Evolutionary conservation across 2,888 invertebrate genomes (phyloP).

Genomic region (Biston betularia): DNA sequence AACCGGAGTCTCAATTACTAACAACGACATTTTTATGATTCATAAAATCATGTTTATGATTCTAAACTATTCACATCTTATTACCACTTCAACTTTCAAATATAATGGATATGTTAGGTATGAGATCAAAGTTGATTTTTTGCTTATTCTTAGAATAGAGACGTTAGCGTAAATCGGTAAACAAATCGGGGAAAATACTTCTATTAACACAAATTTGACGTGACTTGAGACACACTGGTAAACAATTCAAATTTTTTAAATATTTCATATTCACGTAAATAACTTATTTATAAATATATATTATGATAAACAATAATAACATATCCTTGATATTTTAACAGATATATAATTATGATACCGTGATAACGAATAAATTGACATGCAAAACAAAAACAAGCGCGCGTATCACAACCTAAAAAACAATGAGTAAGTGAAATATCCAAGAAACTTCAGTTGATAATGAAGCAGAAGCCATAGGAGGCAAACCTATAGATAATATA

Average conservation of each 20-base stretch:
- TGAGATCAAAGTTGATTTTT: slow-evolving; percentile 46
- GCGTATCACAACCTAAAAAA: slow-evolving; percentile 7
- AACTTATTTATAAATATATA: neutral
- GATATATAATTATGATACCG: slow-evolving; percentile 12
- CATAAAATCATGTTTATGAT: slow-evolving; percentile 25
- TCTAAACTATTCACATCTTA: slow-evolving; percentile 14
- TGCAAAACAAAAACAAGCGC: slow-evolving; percentile 7
- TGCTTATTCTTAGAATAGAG: slow-evolving; percentile 44
- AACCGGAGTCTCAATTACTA: slow-evolving; percentile 7
- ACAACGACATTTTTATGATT: slow-evolving; percentile 12
- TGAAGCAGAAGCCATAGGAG: neutral
- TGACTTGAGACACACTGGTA: slow-evolving; percentile 41
- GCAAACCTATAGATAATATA: neutral
- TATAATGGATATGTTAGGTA: slow-evolving; percentile 23
- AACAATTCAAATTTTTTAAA: slow-evolving; percentile 22
- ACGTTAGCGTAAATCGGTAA: slow-evolving; percentile 49
- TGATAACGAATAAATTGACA: neutral
- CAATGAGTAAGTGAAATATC: slow-evolving; percentile 8
- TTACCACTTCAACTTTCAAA: slow-evolving; percentile 26
- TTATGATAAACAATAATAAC: neutral
- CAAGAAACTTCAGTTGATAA: neutral
- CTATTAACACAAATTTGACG: slow-evolving; percentile 45
- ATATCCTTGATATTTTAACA: slow-evolving; percentile 4
- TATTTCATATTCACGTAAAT: slow-evolving; percentile 11
- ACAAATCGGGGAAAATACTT: slow-evolving; percentile 50